Conservation (phyloP, 2,113 vertebrate species). For the Orientallactaga bullata region DNA sequence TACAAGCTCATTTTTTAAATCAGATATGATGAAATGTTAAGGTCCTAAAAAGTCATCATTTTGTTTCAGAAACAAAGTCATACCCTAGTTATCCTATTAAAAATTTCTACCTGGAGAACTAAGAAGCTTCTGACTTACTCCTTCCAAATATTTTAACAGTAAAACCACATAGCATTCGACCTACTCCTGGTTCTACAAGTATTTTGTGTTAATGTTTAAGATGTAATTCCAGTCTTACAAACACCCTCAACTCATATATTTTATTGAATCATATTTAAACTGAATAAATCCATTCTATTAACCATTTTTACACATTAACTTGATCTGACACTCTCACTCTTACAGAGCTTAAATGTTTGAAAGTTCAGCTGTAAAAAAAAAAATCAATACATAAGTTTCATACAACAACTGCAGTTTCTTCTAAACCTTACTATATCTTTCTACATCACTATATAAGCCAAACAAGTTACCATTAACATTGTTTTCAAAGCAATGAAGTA, state of each 20-base stretch:
- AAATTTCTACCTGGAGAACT: neutral
- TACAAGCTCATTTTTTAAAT: conserved; percentile 16
- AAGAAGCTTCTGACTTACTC: neutral
- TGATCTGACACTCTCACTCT: neutral
- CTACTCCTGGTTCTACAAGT: neutral
- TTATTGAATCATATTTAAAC: neutral
- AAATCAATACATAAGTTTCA: neutral
- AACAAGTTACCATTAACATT: neutral
- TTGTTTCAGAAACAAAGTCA: neutral
- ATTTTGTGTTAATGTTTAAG: neutral
- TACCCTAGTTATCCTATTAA: neutral
- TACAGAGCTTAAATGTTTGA: conserved; percentile 15
- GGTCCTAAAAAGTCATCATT: conserved; percentile 4
- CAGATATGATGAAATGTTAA: neutral
- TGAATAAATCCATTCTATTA: neutral
- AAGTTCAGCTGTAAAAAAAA: neutral
- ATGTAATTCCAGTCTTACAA: conserved; percentile 12
- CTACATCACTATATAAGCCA: neutral
- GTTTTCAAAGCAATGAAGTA: neutral
- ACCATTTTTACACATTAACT: neutral
- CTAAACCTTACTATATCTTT: neutral
- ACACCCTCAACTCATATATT: neutral
- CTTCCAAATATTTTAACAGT: neutral
- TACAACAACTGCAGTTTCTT: neutral
- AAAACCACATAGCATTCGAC: neutral